phyloP scores from a whole-genome alignment of 2,113 vertebrate species.

The Pelecanus crispus region DNA sequence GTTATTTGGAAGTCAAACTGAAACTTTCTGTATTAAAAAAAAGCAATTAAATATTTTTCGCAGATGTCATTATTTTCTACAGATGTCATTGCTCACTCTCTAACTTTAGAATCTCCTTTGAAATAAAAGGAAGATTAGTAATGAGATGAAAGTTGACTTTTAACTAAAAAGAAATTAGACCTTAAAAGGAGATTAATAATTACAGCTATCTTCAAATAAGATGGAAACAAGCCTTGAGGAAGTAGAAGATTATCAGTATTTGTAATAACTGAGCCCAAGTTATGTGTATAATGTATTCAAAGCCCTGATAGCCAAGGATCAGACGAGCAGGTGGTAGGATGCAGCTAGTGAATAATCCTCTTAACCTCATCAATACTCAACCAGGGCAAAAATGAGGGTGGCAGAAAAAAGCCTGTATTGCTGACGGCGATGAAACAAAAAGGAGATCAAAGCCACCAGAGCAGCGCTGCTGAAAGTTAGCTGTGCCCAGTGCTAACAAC shows the following conservation, averaged over 20 bases:
- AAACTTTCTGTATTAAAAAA: neutral
- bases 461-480: neutral
- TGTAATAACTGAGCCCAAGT: slow-evolving; percentile 15
- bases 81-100: neutral
- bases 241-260: slow-evolving; percentile 32
- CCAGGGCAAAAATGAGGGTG: neutral
- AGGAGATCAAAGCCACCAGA: neutral
- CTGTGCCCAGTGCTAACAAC: neutral
- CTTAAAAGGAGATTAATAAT: slow-evolving; percentile 51
- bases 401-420: neutral
- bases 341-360: slow-evolving; percentile 45
- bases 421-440: neutral
- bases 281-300: neutral
- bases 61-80: neutral
- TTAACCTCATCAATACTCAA: slow-evolving; percentile 37
- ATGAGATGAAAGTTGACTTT: slow-evolving; percentile 46
- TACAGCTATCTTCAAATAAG: slow-evolving; percentile 54
- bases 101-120: slow-evolving; percentile 49
- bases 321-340: slow-evolving; percentile 42
- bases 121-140: slow-evolving; percentile 56
- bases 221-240: slow-evolving; percentile 22
- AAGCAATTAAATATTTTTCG: neutral
- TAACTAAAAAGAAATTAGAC: slow-evolving; percentile 36
- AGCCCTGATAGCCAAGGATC: neutral
- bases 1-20: neutral